Percentiles rank a stretch among this genome's conserved stretches.
These are phyloP conservation scores for Atractosteus spatula DNA, from an alignment of 2,113 vertebrate genomes.

Conservation along the genomic window DNA sequence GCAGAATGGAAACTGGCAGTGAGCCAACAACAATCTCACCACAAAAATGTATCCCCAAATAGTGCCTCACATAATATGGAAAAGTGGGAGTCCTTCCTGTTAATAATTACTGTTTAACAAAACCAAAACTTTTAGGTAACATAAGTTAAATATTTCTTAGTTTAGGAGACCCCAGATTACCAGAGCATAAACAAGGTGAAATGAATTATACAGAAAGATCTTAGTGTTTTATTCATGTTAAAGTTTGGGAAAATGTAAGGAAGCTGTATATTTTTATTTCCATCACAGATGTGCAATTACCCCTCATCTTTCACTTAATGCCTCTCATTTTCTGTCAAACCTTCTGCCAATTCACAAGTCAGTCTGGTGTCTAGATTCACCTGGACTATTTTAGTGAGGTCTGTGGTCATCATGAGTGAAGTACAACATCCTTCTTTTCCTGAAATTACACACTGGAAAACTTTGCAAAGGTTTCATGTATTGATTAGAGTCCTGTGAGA, in stretches of 20 bases:
- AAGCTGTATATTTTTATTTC: background rate
- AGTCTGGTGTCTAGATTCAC: no score
- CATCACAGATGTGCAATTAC: no score
- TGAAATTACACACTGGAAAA: no score
- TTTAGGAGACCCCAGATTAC: slow-evolving; percentile 40
- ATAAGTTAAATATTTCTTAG: slow-evolving; percentile 44
- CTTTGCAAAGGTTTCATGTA: no score
- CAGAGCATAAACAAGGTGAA: slow-evolving; percentile 47
- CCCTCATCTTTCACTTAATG: no score
- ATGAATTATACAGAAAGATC: slow-evolving; percentile 24
- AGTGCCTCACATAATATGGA: slow-evolving; percentile 68
- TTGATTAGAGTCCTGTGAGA: no score
- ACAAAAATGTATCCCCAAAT: slow-evolving; percentile 60
- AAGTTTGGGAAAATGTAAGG: slow-evolving; percentile 29
- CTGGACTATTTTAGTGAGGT: no score
- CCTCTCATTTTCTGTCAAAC: no score
- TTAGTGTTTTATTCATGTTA: slow-evolving; percentile 20
- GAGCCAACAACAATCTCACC: slow-evolving; percentile 55
- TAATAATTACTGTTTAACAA: slow-evolving; percentile 68
- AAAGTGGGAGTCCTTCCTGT: slow-evolving; percentile 69
- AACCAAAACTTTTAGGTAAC: slow-evolving; percentile 40
- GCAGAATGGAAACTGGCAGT: slow-evolving; percentile 67
- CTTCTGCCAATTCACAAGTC: no score
- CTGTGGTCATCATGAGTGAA: no score
- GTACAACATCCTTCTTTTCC: no score